phyloP scores from a whole-genome alignment of 2,888 invertebrate species.

The Seladonia tumulorum region DNA sequence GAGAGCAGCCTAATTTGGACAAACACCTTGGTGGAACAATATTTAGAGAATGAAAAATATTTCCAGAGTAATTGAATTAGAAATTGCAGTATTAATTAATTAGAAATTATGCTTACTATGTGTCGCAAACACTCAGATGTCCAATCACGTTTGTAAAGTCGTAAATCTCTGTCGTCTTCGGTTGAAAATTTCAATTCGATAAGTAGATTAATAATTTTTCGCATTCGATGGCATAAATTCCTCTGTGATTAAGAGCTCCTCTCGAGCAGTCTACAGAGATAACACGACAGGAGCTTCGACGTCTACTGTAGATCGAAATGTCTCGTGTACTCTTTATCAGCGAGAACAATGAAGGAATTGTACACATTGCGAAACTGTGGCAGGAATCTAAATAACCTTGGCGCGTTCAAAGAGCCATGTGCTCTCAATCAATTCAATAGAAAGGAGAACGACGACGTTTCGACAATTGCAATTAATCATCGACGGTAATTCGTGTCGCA shows the following conservation, averaged over 20 bases:
- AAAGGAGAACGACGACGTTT: not conserved
- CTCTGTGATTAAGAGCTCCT: not conserved
- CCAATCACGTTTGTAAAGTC: no score
- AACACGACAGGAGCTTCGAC: not conserved
- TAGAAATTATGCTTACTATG: no score
- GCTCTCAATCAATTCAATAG: not conserved
- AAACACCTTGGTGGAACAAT: no score
- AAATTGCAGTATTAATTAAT: no score
- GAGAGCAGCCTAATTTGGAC: no score
- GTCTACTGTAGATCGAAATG: not conserved
- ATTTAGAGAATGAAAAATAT: no score
- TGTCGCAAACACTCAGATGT: no score
- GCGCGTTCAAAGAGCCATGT: not conserved
- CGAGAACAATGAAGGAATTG: not conserved
- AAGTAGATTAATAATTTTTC: no score
- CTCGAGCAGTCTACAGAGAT: not conserved
- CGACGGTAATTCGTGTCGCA: not conserved
- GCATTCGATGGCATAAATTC: not conserved
- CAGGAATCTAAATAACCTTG: conserved; percentile 3
- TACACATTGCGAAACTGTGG: not conserved
- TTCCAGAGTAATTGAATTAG: no score
- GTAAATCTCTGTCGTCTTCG: no score
- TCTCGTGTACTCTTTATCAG: not conserved
- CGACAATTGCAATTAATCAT: not conserved
- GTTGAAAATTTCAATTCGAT: no score